Evolutionary conservation across 2,888 invertebrate species (phyloP).

Genomic region (Adelognathus sp.): DNA sequence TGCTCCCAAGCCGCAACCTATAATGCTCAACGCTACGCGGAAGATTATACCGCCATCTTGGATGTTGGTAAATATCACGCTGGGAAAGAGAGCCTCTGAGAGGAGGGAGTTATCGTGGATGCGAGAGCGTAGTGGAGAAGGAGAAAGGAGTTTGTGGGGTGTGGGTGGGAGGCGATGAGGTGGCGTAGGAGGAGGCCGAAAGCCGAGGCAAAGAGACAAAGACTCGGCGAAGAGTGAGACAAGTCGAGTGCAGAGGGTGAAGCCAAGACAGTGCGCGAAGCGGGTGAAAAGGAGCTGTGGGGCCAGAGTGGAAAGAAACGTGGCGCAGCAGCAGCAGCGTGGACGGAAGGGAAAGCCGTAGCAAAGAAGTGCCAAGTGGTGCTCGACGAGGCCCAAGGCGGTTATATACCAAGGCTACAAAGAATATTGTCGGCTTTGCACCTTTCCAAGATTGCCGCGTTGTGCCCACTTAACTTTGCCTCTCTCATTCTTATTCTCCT

Average conservation of each 20-base stretch:
- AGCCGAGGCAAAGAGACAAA: conserved; percentile 61
- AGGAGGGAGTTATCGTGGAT: conserved; percentile 36
- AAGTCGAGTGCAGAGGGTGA: conserved; percentile 38
- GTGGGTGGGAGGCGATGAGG: background rate
- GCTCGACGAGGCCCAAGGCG: conserved; percentile 70
- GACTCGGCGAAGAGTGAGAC: conserved; percentile 44
- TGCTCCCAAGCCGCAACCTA: background rate
- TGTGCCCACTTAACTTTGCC: conserved; percentile 63
- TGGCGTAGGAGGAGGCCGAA: conserved; percentile 35
- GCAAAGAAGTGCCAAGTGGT: conserved; percentile 76
- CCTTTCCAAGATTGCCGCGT: conserved; percentile 79
- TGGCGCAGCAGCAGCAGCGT: conserved; percentile 26
- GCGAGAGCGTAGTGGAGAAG: conserved; percentile 33
- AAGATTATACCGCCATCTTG: conserved; percentile 80
- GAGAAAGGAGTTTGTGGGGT: conserved; percentile 38
- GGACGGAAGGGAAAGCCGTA: conserved; percentile 54
- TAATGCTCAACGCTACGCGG: conserved; percentile 69
- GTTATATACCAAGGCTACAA: conserved; percentile 75
- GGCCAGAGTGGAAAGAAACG: conserved; percentile 54
- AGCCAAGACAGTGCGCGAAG: conserved; percentile 54
- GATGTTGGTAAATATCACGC: conserved; percentile 80
- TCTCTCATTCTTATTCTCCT: conserved; percentile 51
- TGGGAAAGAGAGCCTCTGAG: conserved; percentile 49
- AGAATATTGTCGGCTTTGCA: conserved; percentile 81
- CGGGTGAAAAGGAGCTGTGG: too few relatives aligned